phyloP scores from a whole-genome alignment of 2,888 invertebrate species.

The Polyploca ridens region DNA sequence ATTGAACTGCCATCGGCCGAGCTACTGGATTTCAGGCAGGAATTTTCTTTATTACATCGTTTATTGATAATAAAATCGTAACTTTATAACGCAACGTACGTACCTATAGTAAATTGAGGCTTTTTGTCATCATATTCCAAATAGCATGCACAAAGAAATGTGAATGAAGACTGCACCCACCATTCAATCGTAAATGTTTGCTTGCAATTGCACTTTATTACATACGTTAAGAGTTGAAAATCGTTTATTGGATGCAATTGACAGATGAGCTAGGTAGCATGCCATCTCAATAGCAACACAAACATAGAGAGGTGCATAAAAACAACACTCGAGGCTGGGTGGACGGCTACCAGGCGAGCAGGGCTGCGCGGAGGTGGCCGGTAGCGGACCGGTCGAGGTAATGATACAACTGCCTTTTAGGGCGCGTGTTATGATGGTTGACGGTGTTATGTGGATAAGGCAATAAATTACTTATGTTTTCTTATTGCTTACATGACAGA shows the following conservation, averaged over 20 bases:
- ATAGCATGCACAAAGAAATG: constrained; percentile 66
- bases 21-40: constrained; percentile 31
- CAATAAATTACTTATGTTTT: constrained; percentile 14
- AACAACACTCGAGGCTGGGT: constrained; percentile 64
- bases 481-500: background rate
- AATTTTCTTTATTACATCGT: constrained; percentile 2
- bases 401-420: constrained; percentile 81
- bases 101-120: background rate
- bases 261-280: constrained; percentile 52
- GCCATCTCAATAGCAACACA: constrained; percentile 71
- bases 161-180: constrained; percentile 73
- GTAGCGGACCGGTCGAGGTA: constrained; percentile 74
- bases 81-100: background rate
- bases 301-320: constrained; percentile 71
- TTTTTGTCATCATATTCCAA: constrained; percentile 60
- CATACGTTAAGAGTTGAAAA: constrained; percentile 27
- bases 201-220: constrained; percentile 30
- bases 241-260: constrained; percentile 24
- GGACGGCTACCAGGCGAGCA: constrained; percentile 73
- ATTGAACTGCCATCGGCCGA: constrained; percentile 26
- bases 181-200: constrained; percentile 42
- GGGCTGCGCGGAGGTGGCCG: constrained; percentile 62
- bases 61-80: background rate
- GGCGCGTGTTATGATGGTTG: constrained; percentile 74
- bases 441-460: constrained; percentile 63